Base-by-base conservation (phyloP, 2,888 invertebrate species). In the Anthophora plumipes region DNA sequence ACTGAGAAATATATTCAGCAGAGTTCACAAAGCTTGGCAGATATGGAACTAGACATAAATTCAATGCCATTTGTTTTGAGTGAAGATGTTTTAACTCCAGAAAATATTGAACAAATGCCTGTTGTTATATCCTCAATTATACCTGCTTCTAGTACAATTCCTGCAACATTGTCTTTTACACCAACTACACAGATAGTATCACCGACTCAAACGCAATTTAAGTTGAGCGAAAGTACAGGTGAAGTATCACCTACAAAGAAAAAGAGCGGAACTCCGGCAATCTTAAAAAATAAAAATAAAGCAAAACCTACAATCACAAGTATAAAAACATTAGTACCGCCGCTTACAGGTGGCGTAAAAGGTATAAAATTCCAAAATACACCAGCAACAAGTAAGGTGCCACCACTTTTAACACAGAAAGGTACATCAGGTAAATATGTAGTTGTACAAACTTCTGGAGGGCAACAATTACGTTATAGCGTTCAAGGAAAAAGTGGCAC, bases 51-150 rank as follows among this genome's bases (percentile, higher is more conserved):
- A 84, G 97, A 97, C 91, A 97, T 97, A 48, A 96, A 96, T 91
- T 96, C 96, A 1, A 96, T 97, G 96, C 97, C 97, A 1, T 96
- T 97, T 81, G 96, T 97, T 5, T 92, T 97, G 55, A 96, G 96
- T 46, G 96, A 96, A 85, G 96, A 96, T 87, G 94, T 96, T 54
- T 92, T 96, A 76, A 96, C 96, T 0, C 95, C 96, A 0, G 96
- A 96, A 89, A 95, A 93, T 88, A 95, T 96, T 68, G 96, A 96
- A 86, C 96, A 95, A 89, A 95, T 96, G 95, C 96, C 96, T 0
- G 95, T 96, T 46, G 95, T 96, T 0, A 92, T 94, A 83, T 93
- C 94, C 0, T 88, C 92, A n/a, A 89, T 91, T 43, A 88, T 93
- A 69, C 90, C 91, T 8, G 60, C 88, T 9, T 83, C 84, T 31